Evolutionary conservation across 2,113 vertebrate genomes (phyloP).

Genomic region (Macroglossus sobrinus): DNA sequence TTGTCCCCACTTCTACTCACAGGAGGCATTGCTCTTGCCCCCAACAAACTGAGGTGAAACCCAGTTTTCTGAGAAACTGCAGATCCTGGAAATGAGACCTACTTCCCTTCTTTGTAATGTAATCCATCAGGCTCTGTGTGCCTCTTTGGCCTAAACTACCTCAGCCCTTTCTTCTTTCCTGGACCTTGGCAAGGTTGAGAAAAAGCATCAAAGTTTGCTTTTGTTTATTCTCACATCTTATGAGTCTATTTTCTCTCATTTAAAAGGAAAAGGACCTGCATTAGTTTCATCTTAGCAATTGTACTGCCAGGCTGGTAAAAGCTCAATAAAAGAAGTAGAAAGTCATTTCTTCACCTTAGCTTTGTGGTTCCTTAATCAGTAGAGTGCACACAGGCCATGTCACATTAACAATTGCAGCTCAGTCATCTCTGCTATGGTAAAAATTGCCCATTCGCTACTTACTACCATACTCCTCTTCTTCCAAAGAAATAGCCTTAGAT

Average conservation of each 20-base stretch:
- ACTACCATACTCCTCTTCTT: not conserved
- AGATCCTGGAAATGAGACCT: not conserved
- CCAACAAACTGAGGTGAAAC: not conserved
- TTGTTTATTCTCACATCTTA: not conserved
- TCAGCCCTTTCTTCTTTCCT: not conserved
- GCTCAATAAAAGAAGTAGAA: not conserved
- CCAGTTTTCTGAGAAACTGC: not conserved
- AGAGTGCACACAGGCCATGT: not conserved
- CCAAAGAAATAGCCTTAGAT: not conserved
- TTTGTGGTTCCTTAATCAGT: not conserved
- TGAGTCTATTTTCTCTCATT: not conserved
- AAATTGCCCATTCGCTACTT: not conserved
- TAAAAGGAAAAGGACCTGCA: not conserved
- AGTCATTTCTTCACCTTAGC: not conserved
- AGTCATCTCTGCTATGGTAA: not conserved
- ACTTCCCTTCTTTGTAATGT: not conserved
- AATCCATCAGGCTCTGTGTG: not conserved
- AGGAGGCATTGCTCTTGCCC: not conserved
- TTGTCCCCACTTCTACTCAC: not conserved
- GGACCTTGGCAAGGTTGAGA: not conserved
- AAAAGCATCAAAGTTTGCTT: not conserved
- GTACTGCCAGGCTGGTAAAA: not conserved
- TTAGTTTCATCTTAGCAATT: not conserved
- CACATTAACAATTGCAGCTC: not conserved
- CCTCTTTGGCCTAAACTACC: not conserved